These are phyloP conservation scores for Brachystomella parvula DNA, from an alignment of 1,140 invertebrate genomes.

Conservation along the genomic window DNA sequence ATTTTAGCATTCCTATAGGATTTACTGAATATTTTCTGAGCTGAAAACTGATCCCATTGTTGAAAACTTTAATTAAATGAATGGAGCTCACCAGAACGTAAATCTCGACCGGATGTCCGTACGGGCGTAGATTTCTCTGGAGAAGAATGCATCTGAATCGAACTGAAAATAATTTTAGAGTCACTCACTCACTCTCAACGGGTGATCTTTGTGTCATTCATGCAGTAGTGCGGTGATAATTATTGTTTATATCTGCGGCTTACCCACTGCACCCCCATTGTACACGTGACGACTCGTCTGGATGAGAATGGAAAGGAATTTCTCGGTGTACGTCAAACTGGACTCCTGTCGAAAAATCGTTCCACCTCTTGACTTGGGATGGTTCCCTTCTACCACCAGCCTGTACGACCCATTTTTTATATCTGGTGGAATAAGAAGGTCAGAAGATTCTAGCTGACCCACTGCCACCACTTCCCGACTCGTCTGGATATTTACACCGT, in stretches of 20 bases:
- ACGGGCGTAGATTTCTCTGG: slow-evolving; percentile 47
- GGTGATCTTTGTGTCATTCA: no score
- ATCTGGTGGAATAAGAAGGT: slow-evolving; percentile 40
- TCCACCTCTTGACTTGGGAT: slow-evolving; percentile 42
- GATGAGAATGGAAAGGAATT: slow-evolving; percentile 47
- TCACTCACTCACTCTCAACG: no score
- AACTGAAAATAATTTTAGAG: slow-evolving; percentile 48
- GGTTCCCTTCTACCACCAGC: slow-evolving; percentile 44
- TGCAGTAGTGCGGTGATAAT: neutral
- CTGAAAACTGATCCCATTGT: no score
- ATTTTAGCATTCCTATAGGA: neutral
- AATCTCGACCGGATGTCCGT: slow-evolving; percentile 47
- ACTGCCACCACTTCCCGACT: slow-evolving; percentile 37
- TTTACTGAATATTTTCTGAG: neutral
- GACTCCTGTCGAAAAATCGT: slow-evolving; percentile 44
- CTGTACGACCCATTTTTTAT: slow-evolving; percentile 41
- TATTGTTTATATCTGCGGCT: slow-evolving; percentile 10
- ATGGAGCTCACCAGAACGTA: slow-evolving; percentile 44
- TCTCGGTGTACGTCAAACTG: slow-evolving; percentile 42
- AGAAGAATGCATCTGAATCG: slow-evolving; percentile 46
- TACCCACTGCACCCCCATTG: slow-evolving; percentile 44
- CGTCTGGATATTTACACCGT: slow-evolving; percentile 43
- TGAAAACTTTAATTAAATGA: neutral
- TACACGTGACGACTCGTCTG: slow-evolving; percentile 47
- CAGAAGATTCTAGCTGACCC: slow-evolving; percentile 37